These are phyloP conservation scores for Leucoptera coffeella DNA, from an alignment of 2,888 invertebrate genomes.

Conservation along the genomic window DNA sequence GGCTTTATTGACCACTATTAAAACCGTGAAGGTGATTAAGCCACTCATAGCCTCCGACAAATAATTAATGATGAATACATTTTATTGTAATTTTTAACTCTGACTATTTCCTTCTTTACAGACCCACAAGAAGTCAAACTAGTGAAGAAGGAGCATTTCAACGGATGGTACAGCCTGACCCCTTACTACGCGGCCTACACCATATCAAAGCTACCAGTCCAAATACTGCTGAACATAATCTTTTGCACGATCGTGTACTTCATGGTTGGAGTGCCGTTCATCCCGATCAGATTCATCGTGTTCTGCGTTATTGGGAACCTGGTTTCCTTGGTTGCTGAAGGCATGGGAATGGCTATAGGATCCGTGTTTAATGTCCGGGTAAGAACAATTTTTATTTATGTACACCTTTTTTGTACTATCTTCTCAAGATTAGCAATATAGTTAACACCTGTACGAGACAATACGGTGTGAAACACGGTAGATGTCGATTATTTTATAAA, in stretches of 20 bases:
- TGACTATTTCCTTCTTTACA: conserved; percentile 16
- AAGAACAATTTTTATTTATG: conserved; percentile 17
- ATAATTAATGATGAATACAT: too few relatives aligned
- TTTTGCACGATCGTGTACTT: conserved; percentile 58
- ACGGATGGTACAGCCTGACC: conserved; percentile 60
- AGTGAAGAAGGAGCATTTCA: conserved; percentile 63
- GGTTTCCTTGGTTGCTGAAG: conserved; percentile 70
- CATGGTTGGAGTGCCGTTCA: conserved; percentile 65
- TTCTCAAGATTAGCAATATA: too few relatives aligned
- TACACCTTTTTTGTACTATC: too few relatives aligned
- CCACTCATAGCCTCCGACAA: too few relatives aligned
- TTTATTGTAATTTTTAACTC: too few relatives aligned
- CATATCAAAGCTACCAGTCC: conserved; percentile 55
- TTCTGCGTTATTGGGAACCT: conserved; percentile 63
- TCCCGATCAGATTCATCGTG: conserved; percentile 56
- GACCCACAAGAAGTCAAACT: conserved; percentile 64
- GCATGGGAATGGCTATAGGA: conserved; percentile 72
- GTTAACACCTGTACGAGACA: too few relatives aligned
- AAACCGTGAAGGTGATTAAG: too few relatives aligned
- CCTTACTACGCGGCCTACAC: conserved; percentile 61
- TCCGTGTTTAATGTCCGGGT: conserved; percentile 61
- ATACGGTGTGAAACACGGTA: too few relatives aligned
- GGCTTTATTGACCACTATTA: too few relatives aligned
- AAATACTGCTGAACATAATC: conserved; percentile 52
- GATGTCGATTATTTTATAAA: too few relatives aligned